Conservation (phyloP, 2,797 vertebrate species). For the Phataginus tricuspis region DNA sequence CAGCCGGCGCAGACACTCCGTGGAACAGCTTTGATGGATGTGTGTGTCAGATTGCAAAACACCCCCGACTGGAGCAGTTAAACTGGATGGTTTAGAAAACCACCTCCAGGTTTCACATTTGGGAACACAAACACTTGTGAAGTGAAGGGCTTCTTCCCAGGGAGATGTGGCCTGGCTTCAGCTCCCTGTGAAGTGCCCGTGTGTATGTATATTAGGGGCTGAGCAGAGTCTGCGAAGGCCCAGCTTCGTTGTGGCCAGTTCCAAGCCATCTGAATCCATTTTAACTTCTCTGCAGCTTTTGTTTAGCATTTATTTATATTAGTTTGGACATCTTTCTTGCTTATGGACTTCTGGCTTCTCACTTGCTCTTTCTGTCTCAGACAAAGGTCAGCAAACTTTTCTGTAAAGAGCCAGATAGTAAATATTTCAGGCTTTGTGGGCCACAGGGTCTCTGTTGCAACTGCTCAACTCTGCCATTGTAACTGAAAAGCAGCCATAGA, state of each 20-base stretch:
- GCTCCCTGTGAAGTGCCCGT: not conserved
- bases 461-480: not conserved
- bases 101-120: constrained; percentile 53
- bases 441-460: not conserved
- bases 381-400: not conserved
- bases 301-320: not conserved
- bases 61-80: not conserved
- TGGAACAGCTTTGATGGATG: constrained; percentile 39
- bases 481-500: not conserved
- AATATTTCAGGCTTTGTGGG: not conserved
- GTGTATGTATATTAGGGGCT: not conserved
- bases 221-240: not conserved
- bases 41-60: constrained; percentile 54
- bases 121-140: constrained; percentile 60
- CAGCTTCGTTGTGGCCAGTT: not conserved
- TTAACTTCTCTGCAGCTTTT: not conserved
- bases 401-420: not conserved
- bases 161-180: not conserved
- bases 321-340: not conserved
- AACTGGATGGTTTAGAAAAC: constrained; percentile 41
- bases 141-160: not conserved
- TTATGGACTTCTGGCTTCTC: constrained; percentile 16
- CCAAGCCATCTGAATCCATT: not conserved
- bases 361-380: not conserved
- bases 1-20: not conserved